These are phyloP conservation scores for Nycticorax nycticorax DNA, from an alignment of 2,113 vertebrate species.

Conservation along the genomic window DNA sequence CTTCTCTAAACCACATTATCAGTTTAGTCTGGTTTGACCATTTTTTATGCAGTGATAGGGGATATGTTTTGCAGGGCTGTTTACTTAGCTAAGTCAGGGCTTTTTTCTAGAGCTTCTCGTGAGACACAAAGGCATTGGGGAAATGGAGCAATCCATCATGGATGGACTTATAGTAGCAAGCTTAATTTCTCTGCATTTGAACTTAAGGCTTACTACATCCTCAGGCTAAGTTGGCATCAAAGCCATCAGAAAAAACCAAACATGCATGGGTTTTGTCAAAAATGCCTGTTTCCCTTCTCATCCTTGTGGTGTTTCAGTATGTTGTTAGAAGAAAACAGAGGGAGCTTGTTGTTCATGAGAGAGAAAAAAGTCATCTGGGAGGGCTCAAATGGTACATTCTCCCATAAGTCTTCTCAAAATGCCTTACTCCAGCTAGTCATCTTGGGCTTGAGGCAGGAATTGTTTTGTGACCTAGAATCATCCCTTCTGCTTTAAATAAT, in stretches of 20 bases:
- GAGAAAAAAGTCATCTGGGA: not conserved
- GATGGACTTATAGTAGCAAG: not conserved
- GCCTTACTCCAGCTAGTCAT: not conserved
- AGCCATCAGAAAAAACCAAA: not conserved
- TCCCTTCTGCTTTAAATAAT: slow-evolving; percentile 45
- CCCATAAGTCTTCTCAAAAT: not conserved
- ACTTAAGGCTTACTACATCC: not conserved
- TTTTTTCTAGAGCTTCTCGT: not conserved
- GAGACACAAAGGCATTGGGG: not conserved
- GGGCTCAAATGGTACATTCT: not conserved
- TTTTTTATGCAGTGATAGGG: not conserved
- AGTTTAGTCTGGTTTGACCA: not conserved
- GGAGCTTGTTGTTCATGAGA: not conserved
- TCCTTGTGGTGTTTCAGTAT: not conserved
- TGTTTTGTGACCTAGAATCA: slow-evolving; percentile 2
- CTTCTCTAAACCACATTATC: not conserved
- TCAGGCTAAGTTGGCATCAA: not conserved
- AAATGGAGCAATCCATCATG: not conserved
- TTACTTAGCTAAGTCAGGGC: not conserved
- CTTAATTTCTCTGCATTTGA: not conserved
- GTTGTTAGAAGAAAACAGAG: not conserved
- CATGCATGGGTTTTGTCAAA: not conserved
- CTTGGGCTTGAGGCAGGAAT: not conserved
- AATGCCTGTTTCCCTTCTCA: not conserved
- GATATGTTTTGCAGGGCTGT: not conserved